Evolutionary conservation across 2,113 vertebrate genomes (phyloP).

Genomic region (Rhinogobius similis): DNA sequence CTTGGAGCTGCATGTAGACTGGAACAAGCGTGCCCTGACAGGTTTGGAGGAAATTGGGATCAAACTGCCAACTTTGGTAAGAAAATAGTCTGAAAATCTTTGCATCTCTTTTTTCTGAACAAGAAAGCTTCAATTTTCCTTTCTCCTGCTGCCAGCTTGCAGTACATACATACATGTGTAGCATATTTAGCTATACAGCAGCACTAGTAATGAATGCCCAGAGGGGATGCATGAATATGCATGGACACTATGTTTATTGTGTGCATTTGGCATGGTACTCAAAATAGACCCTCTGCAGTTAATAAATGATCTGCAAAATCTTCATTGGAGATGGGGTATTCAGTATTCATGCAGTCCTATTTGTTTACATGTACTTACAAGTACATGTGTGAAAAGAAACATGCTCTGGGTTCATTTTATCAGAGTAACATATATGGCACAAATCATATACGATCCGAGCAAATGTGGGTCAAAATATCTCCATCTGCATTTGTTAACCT

Average conservation of each 20-base stretch:
- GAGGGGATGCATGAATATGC: slow-evolving; percentile 64
- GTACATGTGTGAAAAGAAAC: background rate
- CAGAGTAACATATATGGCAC: background rate
- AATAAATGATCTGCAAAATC: slow-evolving; percentile 34
- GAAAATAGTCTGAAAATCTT: too few relatives aligned
- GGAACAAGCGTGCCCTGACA: too few relatives aligned
- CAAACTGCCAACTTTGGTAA: too few relatives aligned
- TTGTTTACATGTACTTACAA: slow-evolving; percentile 46
- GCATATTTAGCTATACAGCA: slow-evolving; percentile 14
- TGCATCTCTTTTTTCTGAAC: too few relatives aligned
- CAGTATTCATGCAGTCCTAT: slow-evolving; percentile 16
- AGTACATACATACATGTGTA: slow-evolving; percentile 19
- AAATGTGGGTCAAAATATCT: background rate
- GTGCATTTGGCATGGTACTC: slow-evolving; percentile 44
- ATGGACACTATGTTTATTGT: slow-evolving; percentile 55
- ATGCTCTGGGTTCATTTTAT: background rate
- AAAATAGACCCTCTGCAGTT: slow-evolving; percentile 49
- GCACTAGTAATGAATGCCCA: slow-evolving; percentile 47
- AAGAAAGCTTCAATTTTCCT: too few relatives aligned
- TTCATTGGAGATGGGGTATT: background rate
- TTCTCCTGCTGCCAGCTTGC: background rate
- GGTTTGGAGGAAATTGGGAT: too few relatives aligned
- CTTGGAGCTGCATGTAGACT: too few relatives aligned
- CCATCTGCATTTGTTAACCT: background rate
- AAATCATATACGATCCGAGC: background rate